Conservation (phyloP, 1,140 invertebrate genomes). For the Chrysoperla carnea region DNA sequence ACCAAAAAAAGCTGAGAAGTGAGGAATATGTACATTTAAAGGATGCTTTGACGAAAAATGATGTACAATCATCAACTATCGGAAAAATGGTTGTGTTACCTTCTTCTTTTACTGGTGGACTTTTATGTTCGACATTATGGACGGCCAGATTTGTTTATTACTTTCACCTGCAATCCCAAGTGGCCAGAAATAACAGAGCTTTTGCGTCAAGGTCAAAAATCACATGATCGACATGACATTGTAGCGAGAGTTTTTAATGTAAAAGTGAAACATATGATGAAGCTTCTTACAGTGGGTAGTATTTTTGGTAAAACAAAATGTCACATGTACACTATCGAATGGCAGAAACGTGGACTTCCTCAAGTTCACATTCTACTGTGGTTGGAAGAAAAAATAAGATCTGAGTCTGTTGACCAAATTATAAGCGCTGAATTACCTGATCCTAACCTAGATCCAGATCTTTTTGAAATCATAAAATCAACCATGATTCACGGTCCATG, state of each 20-base stretch:
- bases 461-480: constrained; percentile 21
- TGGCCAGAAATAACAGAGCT: constrained; percentile 23
- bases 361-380: constrained; percentile 12
- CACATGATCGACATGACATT: constrained; percentile 23
- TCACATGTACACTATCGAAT: constrained; percentile 24
- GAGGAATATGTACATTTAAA: constrained; percentile 12
- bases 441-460: constrained; percentile 16
- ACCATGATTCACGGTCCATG: constrained; percentile 29
- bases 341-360: constrained; percentile 27
- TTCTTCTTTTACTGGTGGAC: neutral
- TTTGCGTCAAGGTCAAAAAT: constrained; percentile 13
- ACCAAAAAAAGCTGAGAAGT: constrained; percentile 10
- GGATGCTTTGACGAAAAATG: constrained; percentile 7
- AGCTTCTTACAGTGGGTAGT: constrained; percentile 14
- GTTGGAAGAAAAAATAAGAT: constrained; percentile 7
- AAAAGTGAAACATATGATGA: constrained; percentile 22
- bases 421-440: constrained; percentile 19
- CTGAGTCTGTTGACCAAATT: constrained; percentile 21
- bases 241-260: constrained; percentile 24
- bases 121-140: constrained; percentile 21
- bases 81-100: neutral
- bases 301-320: constrained; percentile 16
- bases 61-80: neutral
- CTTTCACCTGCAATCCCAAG: constrained; percentile 27
- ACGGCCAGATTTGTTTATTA: constrained; percentile 24